Base-by-base conservation (phyloP, 2,888 invertebrate species). In the Corythucha ciliata region DNA sequence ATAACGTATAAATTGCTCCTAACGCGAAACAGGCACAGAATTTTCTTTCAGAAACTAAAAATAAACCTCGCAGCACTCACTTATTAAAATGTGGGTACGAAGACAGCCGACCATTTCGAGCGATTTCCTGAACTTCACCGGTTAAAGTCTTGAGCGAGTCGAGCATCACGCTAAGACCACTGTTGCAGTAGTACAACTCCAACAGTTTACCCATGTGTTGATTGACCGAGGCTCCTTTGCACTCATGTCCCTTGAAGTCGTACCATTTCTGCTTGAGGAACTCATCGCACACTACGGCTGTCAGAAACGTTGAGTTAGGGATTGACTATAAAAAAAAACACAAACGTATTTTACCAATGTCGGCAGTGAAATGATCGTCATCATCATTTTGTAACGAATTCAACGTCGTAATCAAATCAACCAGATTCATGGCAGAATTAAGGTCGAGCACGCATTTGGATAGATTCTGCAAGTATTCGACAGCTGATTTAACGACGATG, bases 241-340 rank as follows among this genome's bases (percentile, higher is more conserved):
- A 81, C 48, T 72, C 65, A 54, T 69, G 63, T 2, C 82, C 81
- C 59, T 78, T 75, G 33, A 71, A 66, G 55, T 76, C 75, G 60
- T 76, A 77, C 88, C 88, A 88, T 56, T 78, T 76, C 48, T 75
- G 74, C 27, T 72, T 73, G 58, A 88, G 69, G 59, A 85, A 71
- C 40, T 69, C 70, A 53, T 73, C 71, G 53, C 75, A 72, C 14
- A 74, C 64, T 8, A 65, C 63, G 20, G 70, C 74, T 66, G 58
- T 7, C 57, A 61, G 27, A 46, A 47, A 22, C n/a, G n/a, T n/a
- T n/a, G n/a, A n/a, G n/a, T n/a, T n/a, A n/a, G 10, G 21, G 21
- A 7, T 4, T 20, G n/a, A 47, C 25, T 8, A 41, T 20, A 41
- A 41, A 50, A 41, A 41, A 33, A 10, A 33, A 48, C n/a, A 57